A percentile compares a stretch with the other conserved stretches of the same genome.
phyloP scores from a whole-genome alignment of 2,888 invertebrate species.

The Lymantria monacha region DNA sequence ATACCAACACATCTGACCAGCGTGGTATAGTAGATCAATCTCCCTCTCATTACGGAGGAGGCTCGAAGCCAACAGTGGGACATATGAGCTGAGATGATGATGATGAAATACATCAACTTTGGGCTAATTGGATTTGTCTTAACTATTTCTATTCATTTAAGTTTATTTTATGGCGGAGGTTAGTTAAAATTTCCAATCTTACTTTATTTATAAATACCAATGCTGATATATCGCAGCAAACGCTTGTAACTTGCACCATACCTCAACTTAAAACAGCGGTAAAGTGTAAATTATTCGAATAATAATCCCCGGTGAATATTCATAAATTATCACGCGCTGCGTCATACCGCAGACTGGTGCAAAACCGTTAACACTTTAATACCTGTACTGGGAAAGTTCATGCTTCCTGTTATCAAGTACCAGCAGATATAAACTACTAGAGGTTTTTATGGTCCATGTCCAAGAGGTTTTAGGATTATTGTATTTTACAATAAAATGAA shows the following conservation, averaged over 20 bases:
- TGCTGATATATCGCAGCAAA: no score
- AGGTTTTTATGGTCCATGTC: background rate
- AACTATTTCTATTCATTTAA: no score
- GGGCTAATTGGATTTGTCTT: no score
- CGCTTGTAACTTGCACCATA: background rate
- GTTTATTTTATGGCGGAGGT: no score
- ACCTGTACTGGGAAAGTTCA: background rate
- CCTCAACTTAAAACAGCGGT: background rate
- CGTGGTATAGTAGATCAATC: no score
- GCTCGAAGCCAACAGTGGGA: no score
- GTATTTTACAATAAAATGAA: background rate
- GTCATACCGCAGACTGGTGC: background rate
- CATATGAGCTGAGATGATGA: no score
- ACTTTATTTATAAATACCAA: no score
- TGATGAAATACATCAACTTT: no score
- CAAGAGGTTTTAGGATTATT: conserved; percentile 1
- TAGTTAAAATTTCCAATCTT: no score
- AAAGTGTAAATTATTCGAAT: conserved; percentile 1
- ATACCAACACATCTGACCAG: no score
- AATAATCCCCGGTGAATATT: background rate
- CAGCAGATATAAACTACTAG: background rate
- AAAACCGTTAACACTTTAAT: background rate
- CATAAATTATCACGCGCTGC: background rate
- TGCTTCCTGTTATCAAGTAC: background rate
- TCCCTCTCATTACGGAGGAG: no score